Conservation (phyloP, 2,797 vertebrate genomes). For the Squalus acanthias region DNA sequence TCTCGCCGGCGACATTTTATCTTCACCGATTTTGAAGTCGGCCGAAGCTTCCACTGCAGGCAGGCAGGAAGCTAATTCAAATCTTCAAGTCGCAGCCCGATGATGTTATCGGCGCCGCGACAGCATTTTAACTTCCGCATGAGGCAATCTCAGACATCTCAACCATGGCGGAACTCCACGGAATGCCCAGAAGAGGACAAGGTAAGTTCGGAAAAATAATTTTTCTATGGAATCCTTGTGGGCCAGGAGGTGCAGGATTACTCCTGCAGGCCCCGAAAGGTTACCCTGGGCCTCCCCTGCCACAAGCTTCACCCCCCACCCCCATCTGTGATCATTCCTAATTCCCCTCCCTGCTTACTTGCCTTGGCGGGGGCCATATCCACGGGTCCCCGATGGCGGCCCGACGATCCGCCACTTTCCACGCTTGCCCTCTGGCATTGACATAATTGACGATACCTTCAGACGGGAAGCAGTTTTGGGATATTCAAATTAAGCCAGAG, state of each 20-base stretch:
- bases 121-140: background rate
- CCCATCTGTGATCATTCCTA: background rate
- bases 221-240: no score
- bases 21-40: background rate
- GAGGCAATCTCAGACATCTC: background rate
- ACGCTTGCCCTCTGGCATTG: background rate
- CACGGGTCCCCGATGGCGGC: background rate
- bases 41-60: background rate
- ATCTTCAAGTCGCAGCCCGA: background rate
- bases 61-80: background rate
- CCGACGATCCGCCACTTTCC: background rate
- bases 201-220: background rate
- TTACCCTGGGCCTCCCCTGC: background rate
- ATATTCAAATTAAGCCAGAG: background rate
- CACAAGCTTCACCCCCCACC: background rate
- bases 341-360: background rate
- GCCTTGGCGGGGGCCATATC: background rate
- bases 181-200: background rate
- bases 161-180: background rate
- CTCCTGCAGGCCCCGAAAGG: no score
- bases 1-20: background rate
- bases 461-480: background rate
- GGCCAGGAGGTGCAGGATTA: no score
- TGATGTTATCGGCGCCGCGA: background rate
- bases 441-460: background rate